Conservation (phyloP, 2,113 vertebrate genomes). For the Sorex fumeus region DNA sequence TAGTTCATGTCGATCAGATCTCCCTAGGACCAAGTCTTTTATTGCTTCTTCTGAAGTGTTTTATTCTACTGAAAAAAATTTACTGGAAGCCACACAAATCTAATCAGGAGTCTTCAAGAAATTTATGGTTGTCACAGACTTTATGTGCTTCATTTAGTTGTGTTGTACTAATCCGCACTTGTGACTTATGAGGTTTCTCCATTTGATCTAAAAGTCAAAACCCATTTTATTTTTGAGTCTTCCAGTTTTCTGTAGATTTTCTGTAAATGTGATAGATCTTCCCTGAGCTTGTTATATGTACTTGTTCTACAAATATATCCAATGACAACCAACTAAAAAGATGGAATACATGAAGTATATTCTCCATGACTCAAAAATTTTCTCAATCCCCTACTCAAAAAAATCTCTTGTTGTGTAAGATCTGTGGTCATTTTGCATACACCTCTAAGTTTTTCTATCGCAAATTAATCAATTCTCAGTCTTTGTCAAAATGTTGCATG, state of each 20-base stretch:
- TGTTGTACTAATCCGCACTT: background rate
- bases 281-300: background rate
- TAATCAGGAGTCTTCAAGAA: conserved; percentile 23
- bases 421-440: background rate
- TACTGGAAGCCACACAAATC: background rate
- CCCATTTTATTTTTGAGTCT: background rate
- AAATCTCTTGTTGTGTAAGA: background rate
- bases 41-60: background rate
- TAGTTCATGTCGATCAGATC: background rate
- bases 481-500: background rate
- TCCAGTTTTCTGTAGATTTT: background rate
- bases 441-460: background rate
- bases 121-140: background rate
- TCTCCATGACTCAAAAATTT: background rate
- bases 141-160: too few relatives aligned
- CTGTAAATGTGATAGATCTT: background rate
- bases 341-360: background rate
- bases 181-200: background rate
- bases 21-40: background rate
- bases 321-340: background rate
- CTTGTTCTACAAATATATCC: background rate
- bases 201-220: background rate
- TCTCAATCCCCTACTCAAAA: background rate
- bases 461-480: background rate
- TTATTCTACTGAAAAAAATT: background rate